Percentiles rank a stretch among this genome's conserved stretches.
Evolutionary conservation across 2,113 vertebrate genomes (phyloP).

Genomic region (Xiphophorus hellerii): DNA sequence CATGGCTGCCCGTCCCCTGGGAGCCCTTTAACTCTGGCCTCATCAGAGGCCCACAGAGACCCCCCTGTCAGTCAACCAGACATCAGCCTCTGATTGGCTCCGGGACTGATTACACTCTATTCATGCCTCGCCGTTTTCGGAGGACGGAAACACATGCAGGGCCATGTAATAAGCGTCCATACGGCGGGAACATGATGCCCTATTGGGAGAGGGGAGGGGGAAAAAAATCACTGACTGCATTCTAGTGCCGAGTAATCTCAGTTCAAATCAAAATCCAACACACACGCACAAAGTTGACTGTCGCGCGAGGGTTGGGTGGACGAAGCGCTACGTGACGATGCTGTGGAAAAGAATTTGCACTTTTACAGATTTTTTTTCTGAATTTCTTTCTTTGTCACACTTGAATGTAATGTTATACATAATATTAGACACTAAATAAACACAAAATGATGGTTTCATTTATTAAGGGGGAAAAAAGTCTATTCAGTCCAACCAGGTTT

Average conservation of each 20-base stretch:
- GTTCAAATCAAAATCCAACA: constrained; percentile 43
- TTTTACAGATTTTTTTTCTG: neutral
- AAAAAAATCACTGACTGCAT: constrained; percentile 70
- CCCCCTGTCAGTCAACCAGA: constrained; percentile 82
- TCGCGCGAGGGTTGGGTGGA: constrained; percentile 27
- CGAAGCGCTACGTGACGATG: constrained; percentile 47
- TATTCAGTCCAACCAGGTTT: no score
- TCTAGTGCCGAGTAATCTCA: constrained; percentile 30
- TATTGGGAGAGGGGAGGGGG: constrained; percentile 41
- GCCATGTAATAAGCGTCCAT: constrained; percentile 85
- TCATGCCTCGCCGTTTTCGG: constrained; percentile 75
- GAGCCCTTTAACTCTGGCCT: constrained; percentile 76
- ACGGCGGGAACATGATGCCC: constrained; percentile 73
- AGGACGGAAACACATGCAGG: constrained; percentile 72
- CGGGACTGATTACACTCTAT: constrained; percentile 85
- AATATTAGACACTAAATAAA: no score
- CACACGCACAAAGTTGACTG: constrained; percentile 42
- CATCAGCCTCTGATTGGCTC: constrained; percentile 85
- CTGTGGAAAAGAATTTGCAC: constrained; percentile 38
- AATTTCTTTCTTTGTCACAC: neutral
- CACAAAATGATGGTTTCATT: no score
- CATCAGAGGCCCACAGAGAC: constrained; percentile 83
- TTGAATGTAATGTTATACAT: neutral
- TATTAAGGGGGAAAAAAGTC: no score
- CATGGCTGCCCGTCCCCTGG: constrained; percentile 67